These are phyloP conservation scores for Spodoptera litura DNA, from an alignment of 1,140 invertebrate genomes.

Conservation along the genomic window DNA sequence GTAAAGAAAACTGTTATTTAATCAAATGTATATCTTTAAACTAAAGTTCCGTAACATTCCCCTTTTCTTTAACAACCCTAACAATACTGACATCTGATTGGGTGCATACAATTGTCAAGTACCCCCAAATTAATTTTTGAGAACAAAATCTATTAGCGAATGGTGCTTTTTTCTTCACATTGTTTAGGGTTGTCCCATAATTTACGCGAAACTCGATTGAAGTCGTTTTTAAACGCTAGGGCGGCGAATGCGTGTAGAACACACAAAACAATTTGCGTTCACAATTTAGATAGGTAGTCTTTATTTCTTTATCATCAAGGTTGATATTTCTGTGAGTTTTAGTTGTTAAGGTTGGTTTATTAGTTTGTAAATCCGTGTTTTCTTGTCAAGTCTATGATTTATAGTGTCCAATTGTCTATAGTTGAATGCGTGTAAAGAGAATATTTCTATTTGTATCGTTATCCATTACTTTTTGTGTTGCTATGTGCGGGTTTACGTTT, in stretches of 20 bases:
- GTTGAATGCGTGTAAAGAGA: conserved; percentile 80
- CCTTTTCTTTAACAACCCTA: conserved; percentile 60
- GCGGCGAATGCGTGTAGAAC: conserved; percentile 68
- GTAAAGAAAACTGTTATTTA: not conserved
- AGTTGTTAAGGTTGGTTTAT: conserved; percentile 38
- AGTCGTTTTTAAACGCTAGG: conserved; percentile 79
- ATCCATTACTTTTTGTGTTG: conserved; percentile 69
- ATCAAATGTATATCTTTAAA: not conserved
- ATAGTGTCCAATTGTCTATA: conserved; percentile 81
- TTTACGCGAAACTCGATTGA: conserved; percentile 81
- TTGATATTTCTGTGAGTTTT: conserved; percentile 48
- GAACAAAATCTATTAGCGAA: conserved; percentile 84
- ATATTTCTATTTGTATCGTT: conserved; percentile 76
- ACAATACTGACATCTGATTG: conserved; percentile 71
- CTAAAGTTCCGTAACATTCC: conserved; percentile 8
- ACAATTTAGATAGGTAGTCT: not conserved
- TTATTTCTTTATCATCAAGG: conserved; percentile 42
- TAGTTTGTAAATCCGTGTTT: conserved; percentile 66
- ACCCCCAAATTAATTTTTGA: conserved; percentile 84
- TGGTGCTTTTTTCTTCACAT: conserved; percentile 77
- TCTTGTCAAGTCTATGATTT: conserved; percentile 84
- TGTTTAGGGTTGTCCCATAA: conserved; percentile 83
- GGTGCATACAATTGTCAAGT: conserved; percentile 76
- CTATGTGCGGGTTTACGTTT: conserved; percentile 78
- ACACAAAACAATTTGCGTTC: conserved; percentile 7